Evolutionary conservation across 1,140 invertebrate genomes (phyloP).

Genomic region (Drosophila repleta): DNA sequence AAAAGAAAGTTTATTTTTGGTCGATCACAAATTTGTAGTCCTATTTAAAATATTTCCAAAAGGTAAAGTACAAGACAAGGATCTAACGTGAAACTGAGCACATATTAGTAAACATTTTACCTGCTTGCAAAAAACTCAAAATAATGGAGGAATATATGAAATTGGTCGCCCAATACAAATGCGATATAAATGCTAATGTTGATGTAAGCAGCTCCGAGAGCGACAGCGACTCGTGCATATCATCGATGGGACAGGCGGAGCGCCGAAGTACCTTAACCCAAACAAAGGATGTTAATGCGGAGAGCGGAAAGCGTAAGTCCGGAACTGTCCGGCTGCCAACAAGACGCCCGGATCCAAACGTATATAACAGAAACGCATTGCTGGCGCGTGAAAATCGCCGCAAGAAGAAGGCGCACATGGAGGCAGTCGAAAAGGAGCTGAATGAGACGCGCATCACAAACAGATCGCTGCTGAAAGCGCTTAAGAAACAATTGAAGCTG

Average conservation of each 20-base stretch:
- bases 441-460: slow-evolving; percentile 84
- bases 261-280: not conserved
- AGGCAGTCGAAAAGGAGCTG: slow-evolving; percentile 85
- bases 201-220: slow-evolving; percentile 48
- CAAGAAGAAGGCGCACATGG: slow-evolving; percentile 86
- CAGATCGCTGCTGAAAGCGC: slow-evolving; percentile 83
- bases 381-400: slow-evolving; percentile 86
- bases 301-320: slow-evolving; percentile 34
- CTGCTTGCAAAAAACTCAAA: slow-evolving; percentile 57
- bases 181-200: slow-evolving; percentile 30
- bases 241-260: slow-evolving; percentile 16
- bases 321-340: slow-evolving; percentile 57
- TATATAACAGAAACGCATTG: slow-evolving; percentile 84
- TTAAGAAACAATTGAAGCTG: slow-evolving; percentile 84
- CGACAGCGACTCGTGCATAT: slow-evolving; percentile 40
- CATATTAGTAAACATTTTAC: slow-evolving; percentile 62
- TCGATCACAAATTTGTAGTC: not conserved
- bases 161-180: slow-evolving; percentile 50
- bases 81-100: slow-evolving; percentile 47
- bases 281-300: slow-evolving; percentile 7
- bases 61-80: slow-evolving; percentile 60
- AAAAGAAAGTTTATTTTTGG: slow-evolving; percentile 3
- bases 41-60: slow-evolving; percentile 26
- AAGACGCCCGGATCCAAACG: slow-evolving; percentile 67
- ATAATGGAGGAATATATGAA: slow-evolving; percentile 56